Percentiles rank a stretch among this genome's conserved stretches.
Evolutionary conservation across 2,113 vertebrate genomes (phyloP).

Genomic region (Eleginops maclovinus): DNA sequence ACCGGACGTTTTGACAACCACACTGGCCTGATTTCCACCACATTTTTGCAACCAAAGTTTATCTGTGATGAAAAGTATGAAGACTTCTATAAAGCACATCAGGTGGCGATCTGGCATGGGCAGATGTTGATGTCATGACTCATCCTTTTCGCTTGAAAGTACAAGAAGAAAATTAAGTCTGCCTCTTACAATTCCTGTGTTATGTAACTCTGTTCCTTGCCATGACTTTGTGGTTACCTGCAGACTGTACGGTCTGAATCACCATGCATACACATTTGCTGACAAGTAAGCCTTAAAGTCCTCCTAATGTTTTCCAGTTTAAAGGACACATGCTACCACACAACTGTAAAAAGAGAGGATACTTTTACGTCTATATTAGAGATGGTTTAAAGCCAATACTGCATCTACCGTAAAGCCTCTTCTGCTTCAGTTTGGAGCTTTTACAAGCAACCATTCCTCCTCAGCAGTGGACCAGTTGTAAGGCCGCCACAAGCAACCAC

Average conservation of each 20-base stretch:
- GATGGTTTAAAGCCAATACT: not conserved
- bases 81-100: too few species aligned
- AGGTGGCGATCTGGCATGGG: too few species aligned
- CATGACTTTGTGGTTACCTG: too few species aligned
- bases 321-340: too few species aligned
- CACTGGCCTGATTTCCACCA: too few species aligned
- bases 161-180: not conserved
- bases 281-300: not conserved
- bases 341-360: not conserved
- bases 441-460: constrained; percentile 29
- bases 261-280: not conserved
- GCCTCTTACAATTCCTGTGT: not conserved
- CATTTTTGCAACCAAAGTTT: too few species aligned
- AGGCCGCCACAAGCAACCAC: constrained; percentile 1
- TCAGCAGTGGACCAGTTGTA: constrained; percentile 5
- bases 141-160: not conserved
- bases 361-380: not conserved
- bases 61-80: too few species aligned
- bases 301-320: not conserved
- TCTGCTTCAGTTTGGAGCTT: not conserved
- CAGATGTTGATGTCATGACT: not conserved
- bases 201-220: not conserved
- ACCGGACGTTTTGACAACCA: too few species aligned
- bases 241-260: too few species aligned
- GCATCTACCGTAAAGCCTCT: not conserved